These are phyloP conservation scores for Thalassaphorura encarpata DNA, from an alignment of 1,140 invertebrate genomes.

Conservation along the genomic window DNA sequence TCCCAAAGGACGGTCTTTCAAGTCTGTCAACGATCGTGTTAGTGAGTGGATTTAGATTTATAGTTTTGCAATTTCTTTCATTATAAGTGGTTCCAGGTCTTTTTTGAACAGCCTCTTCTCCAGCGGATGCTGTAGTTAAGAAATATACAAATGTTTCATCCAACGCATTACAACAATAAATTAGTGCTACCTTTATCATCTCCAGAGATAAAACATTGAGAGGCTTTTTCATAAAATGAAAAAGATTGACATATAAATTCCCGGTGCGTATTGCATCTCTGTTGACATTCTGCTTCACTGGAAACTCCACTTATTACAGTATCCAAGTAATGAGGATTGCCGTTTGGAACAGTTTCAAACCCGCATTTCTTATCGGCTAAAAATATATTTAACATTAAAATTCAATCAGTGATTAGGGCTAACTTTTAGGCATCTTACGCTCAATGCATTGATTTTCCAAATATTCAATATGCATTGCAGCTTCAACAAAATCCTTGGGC, in stretches of 20 bases:
- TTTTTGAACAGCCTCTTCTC: slow-evolving; percentile 37
- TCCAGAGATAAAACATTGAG: slow-evolving; percentile 42
- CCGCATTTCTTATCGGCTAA: slow-evolving; percentile 34
- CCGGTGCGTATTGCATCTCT: slow-evolving; percentile 37
- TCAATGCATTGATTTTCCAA: slow-evolving; percentile 44
- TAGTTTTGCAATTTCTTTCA: slow-evolving; percentile 38
- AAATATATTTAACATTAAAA: neutral
- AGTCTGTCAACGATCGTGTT: too few relatives aligned
- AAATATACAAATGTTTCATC: too few relatives aligned
- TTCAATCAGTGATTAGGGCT: neutral
- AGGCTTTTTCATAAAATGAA: slow-evolving; percentile 40
- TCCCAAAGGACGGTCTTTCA: slow-evolving; percentile 10
- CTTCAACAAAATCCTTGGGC: slow-evolving; percentile 38
- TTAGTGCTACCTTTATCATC: slow-evolving; percentile 34
- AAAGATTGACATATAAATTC: slow-evolving; percentile 42
- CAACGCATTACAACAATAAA: neutral
- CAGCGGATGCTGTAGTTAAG: slow-evolving; percentile 33
- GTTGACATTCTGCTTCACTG: slow-evolving; percentile 39
- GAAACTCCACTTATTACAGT: slow-evolving; percentile 37
- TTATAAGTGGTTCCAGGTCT: slow-evolving; percentile 41
- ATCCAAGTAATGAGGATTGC: slow-evolving; percentile 41
- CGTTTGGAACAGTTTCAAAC: slow-evolving; percentile 36
- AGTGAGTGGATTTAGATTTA: neutral
- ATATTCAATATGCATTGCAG: slow-evolving; percentile 40
- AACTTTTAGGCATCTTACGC: slow-evolving; percentile 26